These are phyloP conservation scores for Dendrolimus pini DNA, from an alignment of 2,888 invertebrate species.

Conservation along the genomic window DNA sequence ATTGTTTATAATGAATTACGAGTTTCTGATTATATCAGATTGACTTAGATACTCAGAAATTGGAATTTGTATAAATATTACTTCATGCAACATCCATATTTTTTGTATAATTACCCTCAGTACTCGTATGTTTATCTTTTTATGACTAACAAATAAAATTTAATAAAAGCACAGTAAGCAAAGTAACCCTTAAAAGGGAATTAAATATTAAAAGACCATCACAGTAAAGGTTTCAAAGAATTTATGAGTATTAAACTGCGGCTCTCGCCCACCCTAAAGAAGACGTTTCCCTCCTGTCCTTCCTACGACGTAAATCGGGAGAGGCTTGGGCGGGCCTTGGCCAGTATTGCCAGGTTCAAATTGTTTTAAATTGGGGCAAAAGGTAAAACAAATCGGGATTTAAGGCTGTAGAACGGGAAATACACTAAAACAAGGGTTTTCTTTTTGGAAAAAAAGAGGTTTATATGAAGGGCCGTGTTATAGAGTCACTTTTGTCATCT, in stretches of 20 bases:
- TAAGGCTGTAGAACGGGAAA: not conserved
- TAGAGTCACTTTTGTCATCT: no score
- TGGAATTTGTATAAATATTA: no score
- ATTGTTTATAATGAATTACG: no score
- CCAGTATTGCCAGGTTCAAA: constrained; percentile 11
- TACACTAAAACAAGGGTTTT: not conserved
- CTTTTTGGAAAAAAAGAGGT: no score
- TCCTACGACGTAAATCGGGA: constrained; percentile 20
- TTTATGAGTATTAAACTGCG: constrained; percentile 56
- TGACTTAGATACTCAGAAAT: no score
- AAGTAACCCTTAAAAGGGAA: constrained; percentile 50
- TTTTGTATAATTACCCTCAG: not conserved
- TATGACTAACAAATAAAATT: constrained; percentile 1
- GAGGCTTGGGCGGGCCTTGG: constrained; percentile 13
- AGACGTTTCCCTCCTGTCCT: constrained; percentile 31
- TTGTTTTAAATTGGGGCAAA: no score
- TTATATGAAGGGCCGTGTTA: no score
- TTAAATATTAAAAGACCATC: constrained; percentile 69
- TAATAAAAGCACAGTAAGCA: constrained; percentile 15
- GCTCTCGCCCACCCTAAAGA: constrained; percentile 37
- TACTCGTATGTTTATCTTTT: not conserved
- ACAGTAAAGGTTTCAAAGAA: constrained; percentile 54
- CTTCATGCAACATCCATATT: no score
- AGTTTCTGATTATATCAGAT: no score
- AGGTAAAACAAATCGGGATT: no score